phyloP scores from a whole-genome alignment of 2,113 vertebrate species.

The Pitta sordida region DNA sequence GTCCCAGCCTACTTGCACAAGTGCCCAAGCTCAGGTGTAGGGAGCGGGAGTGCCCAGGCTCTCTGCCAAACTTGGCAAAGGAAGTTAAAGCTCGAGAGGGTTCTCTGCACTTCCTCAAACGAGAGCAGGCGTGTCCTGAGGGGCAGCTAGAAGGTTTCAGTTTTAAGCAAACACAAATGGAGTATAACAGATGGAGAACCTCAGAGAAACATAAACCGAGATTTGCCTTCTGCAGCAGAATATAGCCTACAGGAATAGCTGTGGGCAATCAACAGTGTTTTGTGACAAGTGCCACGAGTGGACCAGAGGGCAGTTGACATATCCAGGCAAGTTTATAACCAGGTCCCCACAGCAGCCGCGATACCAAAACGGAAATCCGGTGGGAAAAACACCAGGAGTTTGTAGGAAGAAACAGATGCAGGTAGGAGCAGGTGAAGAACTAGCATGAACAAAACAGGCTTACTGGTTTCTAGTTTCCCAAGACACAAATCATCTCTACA shows the following conservation, averaged over 20 bases:
- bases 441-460: background rate
- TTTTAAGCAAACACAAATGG: background rate
- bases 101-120: background rate
- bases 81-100: background rate
- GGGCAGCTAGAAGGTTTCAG: background rate
- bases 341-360: background rate
- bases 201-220: background rate
- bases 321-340: background rate
- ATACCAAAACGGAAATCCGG: background rate
- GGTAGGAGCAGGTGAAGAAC: background rate
- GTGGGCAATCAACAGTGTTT: rapidly evolving
- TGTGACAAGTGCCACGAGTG: background rate
- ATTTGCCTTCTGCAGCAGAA: background rate
- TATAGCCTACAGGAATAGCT: background rate
- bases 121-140: background rate
- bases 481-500: background rate
- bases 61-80: background rate
- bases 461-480: background rate
- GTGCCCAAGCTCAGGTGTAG: background rate
- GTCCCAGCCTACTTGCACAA: background rate
- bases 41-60: background rate
- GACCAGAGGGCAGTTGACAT: background rate
- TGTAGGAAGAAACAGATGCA: background rate
- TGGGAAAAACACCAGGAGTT: background rate
- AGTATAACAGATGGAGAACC: background rate